phyloP scores from a whole-genome alignment of 2,888 invertebrate species.

The Trichogramma evanescens region DNA sequence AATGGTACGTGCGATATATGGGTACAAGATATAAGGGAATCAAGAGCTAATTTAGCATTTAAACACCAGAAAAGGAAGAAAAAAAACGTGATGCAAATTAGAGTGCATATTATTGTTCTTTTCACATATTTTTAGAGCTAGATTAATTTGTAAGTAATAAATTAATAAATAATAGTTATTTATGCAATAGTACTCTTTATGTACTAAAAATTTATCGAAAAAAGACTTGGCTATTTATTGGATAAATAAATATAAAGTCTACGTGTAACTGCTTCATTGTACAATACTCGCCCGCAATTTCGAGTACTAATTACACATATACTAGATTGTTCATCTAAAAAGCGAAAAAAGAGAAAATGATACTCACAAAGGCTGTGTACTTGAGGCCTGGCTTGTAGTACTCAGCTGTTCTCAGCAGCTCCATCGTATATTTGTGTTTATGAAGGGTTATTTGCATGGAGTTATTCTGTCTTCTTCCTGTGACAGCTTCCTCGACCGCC shows the following conservation, averaged over 20 bases:
- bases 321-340: not conserved
- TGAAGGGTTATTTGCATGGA: constrained; percentile 68
- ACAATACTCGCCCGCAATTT: no score
- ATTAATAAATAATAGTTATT: no score
- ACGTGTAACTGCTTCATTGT: no score
- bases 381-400: constrained; percentile 84
- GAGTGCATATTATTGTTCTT: no score
- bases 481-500: constrained; percentile 82
- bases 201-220: not conserved
- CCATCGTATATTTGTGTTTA: constrained; percentile 68
- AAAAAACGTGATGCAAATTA: no score
- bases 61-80: no score
- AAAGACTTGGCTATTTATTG: not conserved
- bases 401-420: constrained; percentile 72
- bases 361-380: constrained; percentile 71
- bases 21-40: no score
- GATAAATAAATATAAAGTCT: not conserved
- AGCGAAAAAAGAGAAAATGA: not conserved
- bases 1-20: no score
- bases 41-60: no score
- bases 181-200: no score
- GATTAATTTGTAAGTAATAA: no score
- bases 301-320: not conserved
- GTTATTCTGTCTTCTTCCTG: constrained; percentile 75
- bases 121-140: no score